phyloP scores from a whole-genome alignment of 64 coral and sea anemone genomes.

The Exaiptasia diaphana region DNA sequence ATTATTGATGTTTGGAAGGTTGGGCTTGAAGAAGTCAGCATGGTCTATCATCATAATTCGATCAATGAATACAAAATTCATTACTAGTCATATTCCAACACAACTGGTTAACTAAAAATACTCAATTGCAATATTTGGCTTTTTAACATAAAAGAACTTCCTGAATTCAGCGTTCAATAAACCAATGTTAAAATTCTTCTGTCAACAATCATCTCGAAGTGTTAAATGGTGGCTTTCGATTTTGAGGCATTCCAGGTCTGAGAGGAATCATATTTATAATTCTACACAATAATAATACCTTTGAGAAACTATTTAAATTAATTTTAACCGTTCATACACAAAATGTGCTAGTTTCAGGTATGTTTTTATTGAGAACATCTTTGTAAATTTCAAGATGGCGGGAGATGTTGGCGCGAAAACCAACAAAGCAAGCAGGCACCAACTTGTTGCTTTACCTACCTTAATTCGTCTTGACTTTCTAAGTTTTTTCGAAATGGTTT shows the following conservation, averaged over 20 bases:
- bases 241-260: neutral
- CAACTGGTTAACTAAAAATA: too few species aligned
- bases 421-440: neutral
- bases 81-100: too few species aligned
- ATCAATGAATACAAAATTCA: too few species aligned
- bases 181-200: too few species aligned
- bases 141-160: too few species aligned
- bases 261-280: neutral
- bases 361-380: neutral
- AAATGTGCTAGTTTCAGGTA: neutral
- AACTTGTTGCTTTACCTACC: neutral
- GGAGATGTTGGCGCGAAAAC: constrained; percentile 15
- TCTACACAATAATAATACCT: neutral
- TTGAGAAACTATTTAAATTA: neutral
- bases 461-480: neutral
- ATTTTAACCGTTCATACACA: too few species aligned
- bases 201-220: too few species aligned
- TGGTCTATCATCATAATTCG: too few species aligned
- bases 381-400: constrained; percentile 14
- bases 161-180: too few species aligned
- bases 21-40: too few species aligned
- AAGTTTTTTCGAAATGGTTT: neutral
- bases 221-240: neutral
- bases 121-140: too few species aligned
- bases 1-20: too few species aligned